Evolutionary conservation across 1,140 invertebrate genomes (phyloP).

Genomic region (Leptopilina boulardi): DNA sequence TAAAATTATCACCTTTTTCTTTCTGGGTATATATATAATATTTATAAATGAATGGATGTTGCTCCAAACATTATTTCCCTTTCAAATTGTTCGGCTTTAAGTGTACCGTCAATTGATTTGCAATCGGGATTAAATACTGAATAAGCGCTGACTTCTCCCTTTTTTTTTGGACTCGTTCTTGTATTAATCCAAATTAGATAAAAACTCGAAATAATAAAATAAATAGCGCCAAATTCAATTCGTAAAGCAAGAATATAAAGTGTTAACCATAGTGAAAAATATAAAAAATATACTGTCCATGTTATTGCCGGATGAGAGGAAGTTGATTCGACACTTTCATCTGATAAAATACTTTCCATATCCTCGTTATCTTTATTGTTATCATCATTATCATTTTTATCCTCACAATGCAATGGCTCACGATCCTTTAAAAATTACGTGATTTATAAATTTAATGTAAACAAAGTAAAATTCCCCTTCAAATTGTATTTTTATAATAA

Average conservation of each 20-base stretch:
- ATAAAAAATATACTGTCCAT: constrained; percentile 66
- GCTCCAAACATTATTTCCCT: constrained; percentile 85
- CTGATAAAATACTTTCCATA: constrained; percentile 56
- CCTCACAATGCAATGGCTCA: too few species aligned
- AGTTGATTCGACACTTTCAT: constrained; percentile 56
- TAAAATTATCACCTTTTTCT: background rate
- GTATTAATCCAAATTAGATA: constrained; percentile 91
- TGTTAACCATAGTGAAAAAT: constrained; percentile 81
- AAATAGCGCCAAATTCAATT: constrained; percentile 93
- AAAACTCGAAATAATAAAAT: constrained; percentile 87
- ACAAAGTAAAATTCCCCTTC: too few species aligned
- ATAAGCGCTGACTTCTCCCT: constrained; percentile 93
- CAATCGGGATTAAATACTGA: constrained; percentile 98
- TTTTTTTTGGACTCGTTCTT: constrained; percentile 81
- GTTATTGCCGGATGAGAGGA: constrained; percentile 50
- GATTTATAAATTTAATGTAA: too few species aligned
- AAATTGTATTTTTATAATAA: too few species aligned
- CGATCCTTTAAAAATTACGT: too few species aligned
- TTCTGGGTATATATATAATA: background rate
- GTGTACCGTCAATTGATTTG: constrained; percentile 92
- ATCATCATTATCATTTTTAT: background rate
- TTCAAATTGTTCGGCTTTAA: constrained; percentile 97
- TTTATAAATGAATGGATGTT: constrained; percentile 63
- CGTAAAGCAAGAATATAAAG: constrained; percentile 84
- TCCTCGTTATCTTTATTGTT: constrained; percentile 60